Evolutionary conservation across 2,888 invertebrate genomes (phyloP).

Genomic region (Pocota personata): DNA sequence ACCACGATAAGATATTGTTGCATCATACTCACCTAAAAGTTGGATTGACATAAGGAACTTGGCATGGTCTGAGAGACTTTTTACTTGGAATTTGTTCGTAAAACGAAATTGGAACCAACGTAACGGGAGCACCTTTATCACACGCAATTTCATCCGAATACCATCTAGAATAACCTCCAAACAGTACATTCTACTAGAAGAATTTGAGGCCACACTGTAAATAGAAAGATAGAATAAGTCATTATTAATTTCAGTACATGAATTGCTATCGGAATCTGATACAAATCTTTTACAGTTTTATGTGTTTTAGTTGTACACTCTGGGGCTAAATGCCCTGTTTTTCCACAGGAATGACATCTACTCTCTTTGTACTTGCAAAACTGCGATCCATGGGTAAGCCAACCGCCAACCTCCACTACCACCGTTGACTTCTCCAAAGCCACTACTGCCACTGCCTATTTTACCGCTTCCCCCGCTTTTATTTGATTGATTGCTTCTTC

Average conservation of each 20-base stretch:
- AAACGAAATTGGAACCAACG: slow-evolving; percentile 44
- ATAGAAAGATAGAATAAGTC: too few species aligned
- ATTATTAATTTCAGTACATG: too few species aligned
- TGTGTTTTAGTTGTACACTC: slow-evolving; percentile 32
- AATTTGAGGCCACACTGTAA: slow-evolving; percentile 26
- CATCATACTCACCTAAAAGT: background rate
- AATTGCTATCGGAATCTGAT: slow-evolving; percentile 44
- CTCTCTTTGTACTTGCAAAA: slow-evolving; percentile 50
- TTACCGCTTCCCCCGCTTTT: background rate
- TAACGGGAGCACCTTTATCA: slow-evolving; percentile 47
- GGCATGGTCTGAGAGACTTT: too few species aligned
- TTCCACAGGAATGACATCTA: slow-evolving; percentile 48
- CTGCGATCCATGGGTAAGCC: slow-evolving; percentile 39
- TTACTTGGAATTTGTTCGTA: slow-evolving; percentile 25
- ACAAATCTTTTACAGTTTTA: slow-evolving; percentile 60
- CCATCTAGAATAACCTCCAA: slow-evolving; percentile 37
- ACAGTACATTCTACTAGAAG: background rate
- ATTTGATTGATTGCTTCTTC: background rate
- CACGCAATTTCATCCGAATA: slow-evolving; percentile 26
- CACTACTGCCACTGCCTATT: background rate
- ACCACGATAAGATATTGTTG: too few species aligned
- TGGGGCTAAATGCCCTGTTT: slow-evolving; percentile 44
- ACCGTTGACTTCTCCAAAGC: too few species aligned
- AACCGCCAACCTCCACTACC: too few species aligned
- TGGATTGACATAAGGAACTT: too few species aligned